Evolutionary conservation across 2,888 invertebrate genomes (phyloP), one percentile per base, ranked within the genome.

Genomic region (Capitulum mitella): DNA sequence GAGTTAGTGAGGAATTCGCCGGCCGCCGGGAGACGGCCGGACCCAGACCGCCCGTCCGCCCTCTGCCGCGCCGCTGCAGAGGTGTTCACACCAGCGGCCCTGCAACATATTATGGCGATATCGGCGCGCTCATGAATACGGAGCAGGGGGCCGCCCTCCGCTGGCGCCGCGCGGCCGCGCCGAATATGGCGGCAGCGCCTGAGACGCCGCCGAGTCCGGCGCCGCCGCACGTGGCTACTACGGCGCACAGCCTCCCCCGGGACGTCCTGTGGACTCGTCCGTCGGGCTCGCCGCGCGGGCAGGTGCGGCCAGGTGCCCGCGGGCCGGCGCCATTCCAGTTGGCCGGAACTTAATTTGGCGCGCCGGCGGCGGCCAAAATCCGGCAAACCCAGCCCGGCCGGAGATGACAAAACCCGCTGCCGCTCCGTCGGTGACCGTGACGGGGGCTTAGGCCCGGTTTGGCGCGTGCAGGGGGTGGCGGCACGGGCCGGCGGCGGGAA

Each of bases 211-310:
- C 43, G 43, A 5, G 43, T 43, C 43, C 43, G 43, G 5, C 43
- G 43, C 58, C n/a, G 14, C 64, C 64, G 64, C 64, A 64, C 64
- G 64, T 64, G 64, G 32, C 64, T 64, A 64, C 64, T 64, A 64
- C 64, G 64, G 26, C 64, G 16, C 32, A 34, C 34, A 8, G 29
- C 64, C n/a, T n/a, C 64, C 64, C 64, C 16, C 5, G n/a, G 16
- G 34, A n/a, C 34, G 32, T 3, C n/a, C 19, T 16, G 34, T 64
- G 34, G 64, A 64, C 64, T 34, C 64, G 64, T 34, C 64, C 64
- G 34, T 64, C 34, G 8, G 34, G 64, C 34, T 22, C 12, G 51
- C 51, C 14, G 19, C 12, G 6, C 14, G 34, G 8, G 34, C 64
- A 64, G 64, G 64, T 64, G 64, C 64, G 64, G 32, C 58, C 58